These are phyloP conservation scores for Micronisus gabar DNA, from an alignment of 2,113 vertebrate genomes.

Conservation along the genomic window DNA sequence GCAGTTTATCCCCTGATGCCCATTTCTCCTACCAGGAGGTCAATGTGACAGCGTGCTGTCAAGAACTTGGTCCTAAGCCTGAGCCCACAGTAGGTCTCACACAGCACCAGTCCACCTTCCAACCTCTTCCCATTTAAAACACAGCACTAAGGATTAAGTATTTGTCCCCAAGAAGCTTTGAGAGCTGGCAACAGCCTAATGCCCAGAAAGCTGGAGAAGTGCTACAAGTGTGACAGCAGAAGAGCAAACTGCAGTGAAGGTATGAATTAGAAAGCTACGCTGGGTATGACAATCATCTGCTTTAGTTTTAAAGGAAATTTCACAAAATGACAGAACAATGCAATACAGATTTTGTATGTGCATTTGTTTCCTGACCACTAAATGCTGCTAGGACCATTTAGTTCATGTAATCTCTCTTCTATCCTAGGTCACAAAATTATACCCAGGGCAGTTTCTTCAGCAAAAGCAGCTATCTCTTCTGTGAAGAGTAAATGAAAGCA, in stretches of 20 bases:
- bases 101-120: not conserved
- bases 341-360: not conserved
- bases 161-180: not conserved
- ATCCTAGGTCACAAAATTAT: not conserved
- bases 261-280: not conserved
- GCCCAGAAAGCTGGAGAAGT: not conserved
- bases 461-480: not conserved
- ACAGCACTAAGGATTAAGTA: not conserved
- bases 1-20: not conserved
- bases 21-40: not conserved
- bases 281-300: not conserved
- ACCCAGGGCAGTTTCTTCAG: not conserved
- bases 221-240: not conserved
- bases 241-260: not conserved
- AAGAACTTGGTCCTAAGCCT: not conserved
- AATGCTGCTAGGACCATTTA: not conserved
- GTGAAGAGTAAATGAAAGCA: not conserved
- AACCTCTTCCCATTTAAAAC: not conserved
- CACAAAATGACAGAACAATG: not conserved
- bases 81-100: not conserved
- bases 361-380: not conserved
- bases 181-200: not conserved
- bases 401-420: not conserved
- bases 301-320: not conserved
- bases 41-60: fast-evolving